Conservation (phyloP, 2,113 vertebrate species). For the Haemorhous mexicanus region DNA sequence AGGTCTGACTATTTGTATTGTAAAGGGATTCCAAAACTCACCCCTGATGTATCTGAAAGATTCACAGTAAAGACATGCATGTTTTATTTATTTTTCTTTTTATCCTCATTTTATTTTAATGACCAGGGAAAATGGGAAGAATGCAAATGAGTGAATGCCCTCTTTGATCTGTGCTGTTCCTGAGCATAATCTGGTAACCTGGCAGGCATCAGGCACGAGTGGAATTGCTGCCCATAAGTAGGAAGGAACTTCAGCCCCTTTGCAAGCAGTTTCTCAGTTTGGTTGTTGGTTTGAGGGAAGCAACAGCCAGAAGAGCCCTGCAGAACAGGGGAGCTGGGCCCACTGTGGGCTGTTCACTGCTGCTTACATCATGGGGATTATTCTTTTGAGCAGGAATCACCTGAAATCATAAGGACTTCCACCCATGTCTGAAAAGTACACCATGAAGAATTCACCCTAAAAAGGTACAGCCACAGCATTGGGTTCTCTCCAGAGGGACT, state of each 20-base stretch:
- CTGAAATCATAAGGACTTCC: background rate
- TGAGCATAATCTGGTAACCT: slow-evolving; percentile 35
- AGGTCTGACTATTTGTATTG: background rate
- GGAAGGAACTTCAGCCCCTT: background rate
- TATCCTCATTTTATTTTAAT: background rate
- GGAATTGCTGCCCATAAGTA: background rate
- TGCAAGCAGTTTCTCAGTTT: background rate
- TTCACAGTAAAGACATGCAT: accelerated
- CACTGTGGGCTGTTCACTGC: background rate
- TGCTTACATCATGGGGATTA: background rate
- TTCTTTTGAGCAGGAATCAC: slow-evolving; percentile 19
- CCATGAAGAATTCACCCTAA: background rate
- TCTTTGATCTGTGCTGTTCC: background rate
- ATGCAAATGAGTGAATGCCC: slow-evolving; percentile 51
- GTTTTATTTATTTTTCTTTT: background rate
- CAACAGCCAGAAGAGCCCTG: background rate
- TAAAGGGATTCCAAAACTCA: background rate
- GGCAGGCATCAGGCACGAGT: slow-evolving; percentile 12
- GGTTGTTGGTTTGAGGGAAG: background rate
- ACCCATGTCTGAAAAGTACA: background rate
- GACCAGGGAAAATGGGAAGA: slow-evolving; percentile 4
- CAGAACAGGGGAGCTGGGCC: background rate
- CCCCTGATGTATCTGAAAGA: background rate
- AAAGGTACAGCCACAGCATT: background rate
- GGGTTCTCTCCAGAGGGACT: background rate